Evolutionary conservation across 2,888 invertebrate species (phyloP).

Genomic region (Lycocerus yunnanus): DNA sequence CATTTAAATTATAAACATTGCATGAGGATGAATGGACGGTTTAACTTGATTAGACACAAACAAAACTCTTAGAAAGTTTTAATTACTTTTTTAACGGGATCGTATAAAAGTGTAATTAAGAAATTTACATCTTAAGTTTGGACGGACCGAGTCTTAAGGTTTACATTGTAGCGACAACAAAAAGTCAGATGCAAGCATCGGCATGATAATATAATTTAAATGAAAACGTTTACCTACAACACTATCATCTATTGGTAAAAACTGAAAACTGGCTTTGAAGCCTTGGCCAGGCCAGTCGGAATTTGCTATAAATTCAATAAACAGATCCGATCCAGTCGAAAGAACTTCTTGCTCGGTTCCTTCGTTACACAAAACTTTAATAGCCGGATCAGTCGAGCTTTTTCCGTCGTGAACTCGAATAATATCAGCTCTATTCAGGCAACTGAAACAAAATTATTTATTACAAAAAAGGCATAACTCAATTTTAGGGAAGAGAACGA

Average conservation of each 20-base stretch:
- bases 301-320: slow-evolving; percentile 84
- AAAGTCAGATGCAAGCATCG: background rate
- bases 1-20: slow-evolving; percentile 20
- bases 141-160: background rate
- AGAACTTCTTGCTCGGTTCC: slow-evolving; percentile 77
- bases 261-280: slow-evolving; percentile 76
- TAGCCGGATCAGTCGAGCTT: slow-evolving; percentile 72
- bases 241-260: slow-evolving; percentile 66
- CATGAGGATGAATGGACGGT: slow-evolving; percentile 18
- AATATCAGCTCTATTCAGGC: slow-evolving; percentile 80
- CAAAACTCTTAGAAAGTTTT: slow-evolving; percentile 17
- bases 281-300: slow-evolving; percentile 79
- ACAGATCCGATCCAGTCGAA: slow-evolving; percentile 81
- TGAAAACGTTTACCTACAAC: slow-evolving; percentile 44
- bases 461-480: background rate
- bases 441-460: slow-evolving; percentile 62
- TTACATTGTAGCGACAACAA: background rate
- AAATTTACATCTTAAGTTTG: slow-evolving; percentile 15
- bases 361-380: slow-evolving; percentile 83
- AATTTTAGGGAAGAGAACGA: background rate
- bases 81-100: slow-evolving; percentile 20
- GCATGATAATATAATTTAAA: too few relatives aligned
- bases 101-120: slow-evolving; percentile 7
- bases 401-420: slow-evolving; percentile 85
- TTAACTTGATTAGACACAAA: slow-evolving; percentile 15